phyloP scores from a whole-genome alignment of 2,888 invertebrate species.

The Cheilosia vernalis region DNA sequence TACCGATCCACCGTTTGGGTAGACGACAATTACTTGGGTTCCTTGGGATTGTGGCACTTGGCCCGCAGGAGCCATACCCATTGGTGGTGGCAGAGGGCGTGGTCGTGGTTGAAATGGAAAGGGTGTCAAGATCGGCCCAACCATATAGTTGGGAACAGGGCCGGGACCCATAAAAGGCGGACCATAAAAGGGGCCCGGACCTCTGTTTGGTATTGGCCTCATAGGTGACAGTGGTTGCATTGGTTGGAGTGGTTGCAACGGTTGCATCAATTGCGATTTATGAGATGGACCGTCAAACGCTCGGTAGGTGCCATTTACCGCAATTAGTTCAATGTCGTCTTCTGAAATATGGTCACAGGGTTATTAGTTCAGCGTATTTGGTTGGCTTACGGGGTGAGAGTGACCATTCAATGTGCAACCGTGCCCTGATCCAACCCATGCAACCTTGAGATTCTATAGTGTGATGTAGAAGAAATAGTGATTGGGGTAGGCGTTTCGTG shows the following conservation, averaged over 20 bases:
- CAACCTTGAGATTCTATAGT: conserved; percentile 36
- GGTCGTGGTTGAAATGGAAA: conserved; percentile 35
- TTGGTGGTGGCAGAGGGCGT: conserved; percentile 17
- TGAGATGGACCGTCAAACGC: conserved; percentile 44
- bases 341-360: conserved; percentile 57
- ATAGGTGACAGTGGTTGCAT: conserved; percentile 43
- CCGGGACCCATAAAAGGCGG: conserved; percentile 10
- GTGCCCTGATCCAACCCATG: conserved; percentile 50
- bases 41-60: background rate
- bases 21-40: conserved; percentile 59
- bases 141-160: conserved; percentile 7
- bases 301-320: conserved; percentile 41
- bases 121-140: conserved; percentile 15
- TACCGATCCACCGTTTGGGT: conserved; percentile 44
- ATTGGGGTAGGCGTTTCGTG: conserved; percentile 39
- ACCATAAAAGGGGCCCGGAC: conserved; percentile 10
- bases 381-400: background rate
- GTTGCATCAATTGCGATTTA: conserved; percentile 50
- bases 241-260: conserved; percentile 34
- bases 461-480: conserved; percentile 64
- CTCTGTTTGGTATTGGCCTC: conserved; percentile 11
- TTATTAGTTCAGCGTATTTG: conserved; percentile 27
- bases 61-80: conserved; percentile 23
- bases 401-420: conserved; percentile 41
- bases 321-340: conserved; percentile 43